Base-by-base conservation (phyloP, 2,113 vertebrate species). In the Spea bombifrons region DNA sequence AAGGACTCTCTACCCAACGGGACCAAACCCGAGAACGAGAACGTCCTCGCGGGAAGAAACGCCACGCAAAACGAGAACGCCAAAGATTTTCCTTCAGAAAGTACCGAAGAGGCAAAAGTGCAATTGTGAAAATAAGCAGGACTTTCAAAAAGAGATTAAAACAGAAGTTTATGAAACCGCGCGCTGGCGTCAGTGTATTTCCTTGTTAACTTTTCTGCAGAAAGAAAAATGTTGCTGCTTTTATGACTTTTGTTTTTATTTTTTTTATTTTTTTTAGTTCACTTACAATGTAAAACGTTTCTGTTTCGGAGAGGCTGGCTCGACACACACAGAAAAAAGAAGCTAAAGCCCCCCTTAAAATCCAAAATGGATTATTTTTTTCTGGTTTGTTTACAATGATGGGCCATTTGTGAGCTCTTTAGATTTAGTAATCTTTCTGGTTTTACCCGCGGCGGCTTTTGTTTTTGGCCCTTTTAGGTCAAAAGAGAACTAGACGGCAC, bases 1-100 rank as follows among this genome's bases (percentile, higher is more conserved):
- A 88, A 92, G 55, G 85, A 88, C 82, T 90, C 92, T 80, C 81
- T 88, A 76, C 83, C 90, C 81, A 92, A 92, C 15, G 92, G 89
- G 83, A 89, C 86, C 82, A 86, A 89, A 83, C 76, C 86, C 9
- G 88, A 87, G 83, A 83, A 66, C 12, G 87, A 86, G 46, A 86
- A 81, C 59, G 6, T 84, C 52, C 86, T 81, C 73, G 83, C 84
- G 72, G 90, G 91, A 70, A 88, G 80, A 69, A 90, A 86, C 81
- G 81, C 82, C 77, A 89, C 84, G 85, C 90, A 85, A 81, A 90
- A 88, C 86, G 94, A 88, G 86, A 91, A 90, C 43, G 86, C 92
- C 90, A 91, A 90, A 93, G 93, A 93, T 85, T 84, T 86, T 83
- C 86, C 83, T 83, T 89, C 93, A 81, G 91, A 89, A 88, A 75